Conservation (phyloP, 2,113 vertebrate genomes). For the Meriones unguiculatus region DNA sequence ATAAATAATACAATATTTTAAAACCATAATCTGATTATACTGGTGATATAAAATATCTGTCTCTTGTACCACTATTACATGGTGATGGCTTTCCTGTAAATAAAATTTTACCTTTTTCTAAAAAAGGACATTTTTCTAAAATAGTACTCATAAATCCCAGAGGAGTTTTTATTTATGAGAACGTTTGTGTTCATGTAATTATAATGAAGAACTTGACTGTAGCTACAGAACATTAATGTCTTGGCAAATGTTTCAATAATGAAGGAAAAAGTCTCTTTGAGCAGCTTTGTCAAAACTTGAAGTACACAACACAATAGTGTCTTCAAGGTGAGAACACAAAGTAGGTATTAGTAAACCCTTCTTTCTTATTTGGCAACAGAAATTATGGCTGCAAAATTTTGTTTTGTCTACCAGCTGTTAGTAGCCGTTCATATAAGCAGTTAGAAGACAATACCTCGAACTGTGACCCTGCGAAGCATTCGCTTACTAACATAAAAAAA, state of each 20-base stretch:
- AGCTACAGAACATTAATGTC: neutral
- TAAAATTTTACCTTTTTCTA: neutral
- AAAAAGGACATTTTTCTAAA: neutral
- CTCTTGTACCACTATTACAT: neutral
- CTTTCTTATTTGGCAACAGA: neutral
- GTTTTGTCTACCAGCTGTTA: neutral
- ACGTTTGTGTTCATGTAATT: neutral
- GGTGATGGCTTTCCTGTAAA: neutral
- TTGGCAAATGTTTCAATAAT: slow-evolving; percentile 41
- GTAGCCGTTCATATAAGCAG: neutral
- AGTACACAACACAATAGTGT: neutral
- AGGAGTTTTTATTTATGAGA: neutral
- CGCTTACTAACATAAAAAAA: neutral
- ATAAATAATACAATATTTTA: neutral
- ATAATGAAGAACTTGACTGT: neutral
- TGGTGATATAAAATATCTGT: neutral
- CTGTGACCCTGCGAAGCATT: neutral
- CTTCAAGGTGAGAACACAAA: slow-evolving; percentile 25
- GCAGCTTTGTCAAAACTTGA: neutral
- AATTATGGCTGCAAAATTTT: neutral
- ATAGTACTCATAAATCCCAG: neutral
- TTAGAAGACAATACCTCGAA: slow-evolving; percentile 19
- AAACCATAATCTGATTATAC: slow-evolving; percentile 21
- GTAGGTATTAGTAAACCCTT: neutral
- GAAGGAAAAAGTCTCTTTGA: neutral